These are phyloP conservation scores for Gallinago solitaria DNA, from an alignment of 2,797 vertebrate species.

Conservation along the genomic window DNA sequence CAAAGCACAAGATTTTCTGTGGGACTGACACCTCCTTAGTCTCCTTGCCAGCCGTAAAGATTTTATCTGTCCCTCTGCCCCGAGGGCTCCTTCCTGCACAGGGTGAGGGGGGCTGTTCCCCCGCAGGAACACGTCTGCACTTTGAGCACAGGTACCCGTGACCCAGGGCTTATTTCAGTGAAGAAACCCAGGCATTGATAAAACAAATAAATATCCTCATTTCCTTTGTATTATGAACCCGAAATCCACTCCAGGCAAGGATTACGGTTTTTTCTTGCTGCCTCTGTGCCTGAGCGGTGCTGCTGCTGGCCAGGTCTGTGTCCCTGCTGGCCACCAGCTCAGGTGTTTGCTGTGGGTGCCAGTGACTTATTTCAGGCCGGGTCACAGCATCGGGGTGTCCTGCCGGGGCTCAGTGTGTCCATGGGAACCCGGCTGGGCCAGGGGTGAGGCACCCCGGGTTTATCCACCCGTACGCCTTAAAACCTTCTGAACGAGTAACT, in stretches of 20 bases:
- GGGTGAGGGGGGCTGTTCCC: background rate
- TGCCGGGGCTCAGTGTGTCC: background rate
- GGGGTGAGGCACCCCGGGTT: background rate
- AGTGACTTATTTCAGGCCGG: too few relatives aligned
- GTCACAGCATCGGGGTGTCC: too few relatives aligned
- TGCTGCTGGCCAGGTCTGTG: background rate
- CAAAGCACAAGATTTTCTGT: background rate
- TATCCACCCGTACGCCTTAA: background rate
- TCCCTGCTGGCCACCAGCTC: background rate
- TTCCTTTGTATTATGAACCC: background rate
- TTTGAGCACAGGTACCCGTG: background rate
- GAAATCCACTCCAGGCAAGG: rapidly evolving
- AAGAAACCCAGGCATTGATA: rapidly evolving
- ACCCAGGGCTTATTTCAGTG: rapidly evolving
- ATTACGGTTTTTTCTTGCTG: background rate
- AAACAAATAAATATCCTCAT: rapidly evolving
- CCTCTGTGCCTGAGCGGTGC: rapidly evolving
- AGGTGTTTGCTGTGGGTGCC: background rate
- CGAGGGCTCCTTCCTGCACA: background rate
- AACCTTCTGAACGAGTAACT: background rate
- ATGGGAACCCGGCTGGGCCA: background rate
- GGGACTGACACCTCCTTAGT: background rate
- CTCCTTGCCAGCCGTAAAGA: background rate
- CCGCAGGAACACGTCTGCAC: rapidly evolving
- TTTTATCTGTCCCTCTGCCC: background rate